A percentile compares a stretch with the other conserved stretches of the same genome.
Conservation (phyloP, 2,888 invertebrate genomes). For the Rhagium mordax region DNA sequence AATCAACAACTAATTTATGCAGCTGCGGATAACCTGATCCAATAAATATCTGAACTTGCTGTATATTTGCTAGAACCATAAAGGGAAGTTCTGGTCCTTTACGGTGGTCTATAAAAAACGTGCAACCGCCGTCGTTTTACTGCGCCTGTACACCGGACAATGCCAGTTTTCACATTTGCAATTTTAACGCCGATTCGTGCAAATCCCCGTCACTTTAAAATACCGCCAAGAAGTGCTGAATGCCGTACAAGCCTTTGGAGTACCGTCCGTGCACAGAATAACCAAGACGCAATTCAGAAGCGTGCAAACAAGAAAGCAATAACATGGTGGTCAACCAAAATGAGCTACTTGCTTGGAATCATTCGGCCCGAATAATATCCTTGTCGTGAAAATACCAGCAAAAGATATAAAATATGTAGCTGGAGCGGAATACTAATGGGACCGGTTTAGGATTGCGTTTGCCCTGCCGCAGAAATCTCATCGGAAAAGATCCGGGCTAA, state of each 20-base stretch:
- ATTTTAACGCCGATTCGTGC: constrained; percentile 59
- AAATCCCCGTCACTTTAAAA: constrained; percentile 57
- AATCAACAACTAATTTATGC: no score
- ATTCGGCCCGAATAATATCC: constrained; percentile 66
- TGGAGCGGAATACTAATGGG: constrained; percentile 64
- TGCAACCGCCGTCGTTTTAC: not conserved
- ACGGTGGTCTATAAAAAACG: no score
- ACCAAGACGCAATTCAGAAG: constrained; percentile 26
- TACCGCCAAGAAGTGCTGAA: constrained; percentile 63
- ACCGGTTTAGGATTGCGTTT: not conserved
- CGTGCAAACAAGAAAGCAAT: constrained; percentile 64
- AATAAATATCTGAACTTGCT: no score
- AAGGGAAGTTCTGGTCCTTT: no score
- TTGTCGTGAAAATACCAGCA: constrained; percentile 66
- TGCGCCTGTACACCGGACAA: constrained; percentile 5
- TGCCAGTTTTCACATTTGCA: constrained; percentile 48
- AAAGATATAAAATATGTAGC: constrained; percentile 69
- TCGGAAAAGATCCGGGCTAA: constrained; percentile 28
- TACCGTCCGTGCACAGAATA: constrained; percentile 63
- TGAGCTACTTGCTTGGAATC: constrained; percentile 65
- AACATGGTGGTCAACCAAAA: constrained; percentile 68
- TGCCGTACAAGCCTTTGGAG: constrained; percentile 60
- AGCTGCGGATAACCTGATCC: no score
- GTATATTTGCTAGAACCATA: no score
- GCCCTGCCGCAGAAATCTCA: constrained; percentile 24